Base-by-base conservation (phyloP, 2,113 vertebrate genomes). In the Trichechus manatus region DNA sequence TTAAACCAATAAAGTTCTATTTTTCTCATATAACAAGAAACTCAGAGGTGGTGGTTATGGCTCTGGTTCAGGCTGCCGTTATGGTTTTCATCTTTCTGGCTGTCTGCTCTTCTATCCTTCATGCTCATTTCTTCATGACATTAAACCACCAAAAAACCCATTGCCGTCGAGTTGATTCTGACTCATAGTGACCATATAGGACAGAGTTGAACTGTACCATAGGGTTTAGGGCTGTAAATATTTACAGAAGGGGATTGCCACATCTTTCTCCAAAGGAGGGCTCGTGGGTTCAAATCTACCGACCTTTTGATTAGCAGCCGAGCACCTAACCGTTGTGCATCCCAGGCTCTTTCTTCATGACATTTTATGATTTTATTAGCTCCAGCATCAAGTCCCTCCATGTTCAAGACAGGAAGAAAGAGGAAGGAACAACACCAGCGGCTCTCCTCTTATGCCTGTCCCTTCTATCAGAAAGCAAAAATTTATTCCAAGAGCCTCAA, bases 381-480 rank as follows among this genome's bases (percentile, higher is more conserved):
- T 39, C 42, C 25, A 33, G 1, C 61, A 25, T 1, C 66, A 17
- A 53, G 5, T 56, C 64, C 33, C 31, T 39, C 61, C 53, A 42
- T 19, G 5, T 68, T 91, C 63, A 92, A 91, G 47, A 72, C 63
- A 91, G 22, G 47, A 74, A 88, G 59, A 81, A 82, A 79, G 19
- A 23, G 20, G 66, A 75, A 66, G 19, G 29, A n/a, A 31, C 47
- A 70, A 22, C 1, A 36, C 25, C 36, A 80, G 59, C 8, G 53
- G 20, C 31, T 25, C 1, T 87, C 17, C 81, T 93, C 36, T 19
- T 29, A 29, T 36, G 8, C 3, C 15, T 29, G 7, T 33, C 14
- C 31, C 44, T 95, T 90, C 80, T 80, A 36, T 80, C n/a, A 89
- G 59, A 80, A 84, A 89, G 36, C 22, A 83, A n/a, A 50, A 42